phyloP scores from a whole-genome alignment of 2,797 vertebrate genomes.

The Vipera ursinii region DNA sequence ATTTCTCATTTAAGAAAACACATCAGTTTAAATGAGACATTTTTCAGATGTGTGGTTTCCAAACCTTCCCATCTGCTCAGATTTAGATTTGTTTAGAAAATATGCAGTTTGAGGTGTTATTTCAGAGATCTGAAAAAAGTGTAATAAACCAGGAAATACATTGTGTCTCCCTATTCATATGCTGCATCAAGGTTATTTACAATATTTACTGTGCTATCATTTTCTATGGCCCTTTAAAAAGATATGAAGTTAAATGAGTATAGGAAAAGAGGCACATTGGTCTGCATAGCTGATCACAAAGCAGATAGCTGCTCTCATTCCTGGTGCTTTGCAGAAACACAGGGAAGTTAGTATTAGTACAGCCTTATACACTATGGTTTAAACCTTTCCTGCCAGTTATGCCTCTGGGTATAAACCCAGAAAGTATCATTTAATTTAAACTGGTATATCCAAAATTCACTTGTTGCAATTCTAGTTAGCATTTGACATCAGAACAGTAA shows the following conservation, averaged over 20 bases:
- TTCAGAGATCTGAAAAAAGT: constrained; percentile 1
- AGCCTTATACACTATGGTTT: fast-evolving
- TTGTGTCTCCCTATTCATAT: constrained; percentile 58
- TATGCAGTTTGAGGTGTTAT: constrained; percentile 18
- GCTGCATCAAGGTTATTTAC: constrained; percentile 55
- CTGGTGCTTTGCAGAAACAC: constrained; percentile 7
- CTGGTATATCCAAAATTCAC: background rate
- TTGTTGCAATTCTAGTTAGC: background rate
- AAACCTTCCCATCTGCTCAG: background rate
- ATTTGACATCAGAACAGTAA: background rate
- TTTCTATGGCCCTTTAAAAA: constrained; percentile 65
- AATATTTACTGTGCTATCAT: constrained; percentile 61
- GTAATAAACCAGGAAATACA: constrained; percentile 32
- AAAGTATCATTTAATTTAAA: background rate
- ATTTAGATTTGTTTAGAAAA: constrained; percentile 15
- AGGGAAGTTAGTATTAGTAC: background rate
- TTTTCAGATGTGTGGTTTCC: background rate
- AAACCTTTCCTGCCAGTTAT: background rate
- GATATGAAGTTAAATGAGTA: constrained; percentile 64
- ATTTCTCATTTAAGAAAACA: background rate
- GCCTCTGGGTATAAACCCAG: background rate
- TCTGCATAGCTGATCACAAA: constrained; percentile 56
- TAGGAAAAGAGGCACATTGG: constrained; percentile 57
- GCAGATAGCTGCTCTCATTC: constrained; percentile 26
- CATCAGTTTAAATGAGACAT: background rate